These are phyloP conservation scores for Heterochromis multidens DNA, from an alignment of 2,113 vertebrate species.

Conservation along the genomic window DNA sequence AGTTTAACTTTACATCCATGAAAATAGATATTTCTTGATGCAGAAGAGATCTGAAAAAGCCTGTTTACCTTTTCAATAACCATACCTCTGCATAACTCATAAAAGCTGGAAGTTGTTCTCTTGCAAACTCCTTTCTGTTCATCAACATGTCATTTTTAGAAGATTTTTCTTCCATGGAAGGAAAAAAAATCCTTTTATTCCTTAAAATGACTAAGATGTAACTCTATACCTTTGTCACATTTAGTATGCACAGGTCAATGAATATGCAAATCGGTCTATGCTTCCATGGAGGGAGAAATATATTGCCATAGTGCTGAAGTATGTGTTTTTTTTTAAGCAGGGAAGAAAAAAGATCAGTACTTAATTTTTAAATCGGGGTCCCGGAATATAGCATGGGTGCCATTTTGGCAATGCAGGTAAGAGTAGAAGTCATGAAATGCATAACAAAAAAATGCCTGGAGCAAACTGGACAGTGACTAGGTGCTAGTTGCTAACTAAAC, in stretches of 20 bases:
- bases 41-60: not conserved
- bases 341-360: not conserved
- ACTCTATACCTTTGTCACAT: not conserved
- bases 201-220: not conserved
- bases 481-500: not conserved
- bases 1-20: not conserved
- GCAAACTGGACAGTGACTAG: not conserved
- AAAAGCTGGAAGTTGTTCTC: not conserved
- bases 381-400: not conserved
- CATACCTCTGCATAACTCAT: not conserved
- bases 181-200: not conserved
- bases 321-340: not conserved
- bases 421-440: not conserved
- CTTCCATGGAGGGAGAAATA: not conserved
- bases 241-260: not conserved
- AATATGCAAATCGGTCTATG: not conserved
- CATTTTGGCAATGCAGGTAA: not conserved
- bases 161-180: not conserved
- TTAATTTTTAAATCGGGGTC: not conserved
- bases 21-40: not conserved
- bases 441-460: not conserved
- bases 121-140: not conserved
- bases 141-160: not conserved
- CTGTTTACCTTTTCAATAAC: not conserved
- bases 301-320: not conserved